Conservation (phyloP, 23 tunicate species). For the Corella eumyota region DNA sequence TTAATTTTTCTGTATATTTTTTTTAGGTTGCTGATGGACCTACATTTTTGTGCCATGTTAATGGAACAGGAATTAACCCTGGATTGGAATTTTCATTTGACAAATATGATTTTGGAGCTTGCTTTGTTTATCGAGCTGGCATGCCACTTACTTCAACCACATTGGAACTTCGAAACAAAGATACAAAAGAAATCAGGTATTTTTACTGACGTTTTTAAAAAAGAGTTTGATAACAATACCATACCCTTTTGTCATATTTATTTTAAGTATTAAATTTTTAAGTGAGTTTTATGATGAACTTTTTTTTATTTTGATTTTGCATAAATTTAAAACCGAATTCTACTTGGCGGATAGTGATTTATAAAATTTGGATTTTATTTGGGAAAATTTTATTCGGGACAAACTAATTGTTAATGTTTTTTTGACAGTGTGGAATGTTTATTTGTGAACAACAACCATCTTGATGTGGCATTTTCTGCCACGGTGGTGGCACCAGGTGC, state of each 20-base stretch:
- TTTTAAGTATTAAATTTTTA: neutral
- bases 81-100: slow-evolving; percentile 80
- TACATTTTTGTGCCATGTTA: slow-evolving; percentile 67
- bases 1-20: too few species aligned
- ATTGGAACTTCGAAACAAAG: slow-evolving; percentile 53
- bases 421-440: slow-evolving; percentile 80
- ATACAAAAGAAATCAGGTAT: slow-evolving; percentile 80
- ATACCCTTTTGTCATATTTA: too few species aligned
- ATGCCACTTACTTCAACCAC: slow-evolving; percentile 60
- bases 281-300: too few species aligned
- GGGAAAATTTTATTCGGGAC: too few species aligned
- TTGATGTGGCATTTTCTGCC: slow-evolving; percentile 49
- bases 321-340: too few species aligned
- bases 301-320: too few species aligned
- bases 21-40: slow-evolving; percentile 88
- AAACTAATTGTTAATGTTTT: too few species aligned
- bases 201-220: too few species aligned
- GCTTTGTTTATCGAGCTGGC: slow-evolving; percentile 89
- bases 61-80: slow-evolving; percentile 67
- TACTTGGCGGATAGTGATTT: too few species aligned
- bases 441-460: slow-evolving; percentile 45
- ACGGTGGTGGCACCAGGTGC: slow-evolving; percentile 45
- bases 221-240: too few species aligned
- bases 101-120: slow-evolving; percentile 62
- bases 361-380: too few species aligned